A percentile compares a stretch with the other conserved stretches of the same genome.
These are phyloP conservation scores for Brachionus rotundiformis DNA, from an alignment of 1,140 invertebrate species.

Conservation along the genomic window DNA sequence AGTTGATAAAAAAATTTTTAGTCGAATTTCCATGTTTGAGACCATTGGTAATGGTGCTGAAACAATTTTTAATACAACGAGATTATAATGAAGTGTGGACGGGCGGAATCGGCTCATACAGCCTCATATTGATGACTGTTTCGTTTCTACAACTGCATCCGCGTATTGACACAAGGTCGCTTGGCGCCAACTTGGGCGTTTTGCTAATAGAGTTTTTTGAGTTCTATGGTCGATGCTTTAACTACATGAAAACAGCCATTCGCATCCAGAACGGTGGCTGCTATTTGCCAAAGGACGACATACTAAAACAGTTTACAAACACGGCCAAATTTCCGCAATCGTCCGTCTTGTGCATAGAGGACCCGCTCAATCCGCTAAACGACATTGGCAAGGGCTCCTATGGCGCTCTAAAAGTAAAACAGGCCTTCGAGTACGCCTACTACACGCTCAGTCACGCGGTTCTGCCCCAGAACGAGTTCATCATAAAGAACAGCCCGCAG, in stretches of 20 bases:
- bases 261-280: conserved; percentile 81
- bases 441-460: conserved; percentile 68
- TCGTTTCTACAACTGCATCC: conserved; percentile 86
- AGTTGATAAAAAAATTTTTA: conserved; percentile 79
- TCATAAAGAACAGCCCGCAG: conserved; percentile 69
- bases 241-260: conserved; percentile 89
- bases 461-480: conserved; percentile 62
- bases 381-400: conserved; percentile 94
- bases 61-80: conserved; percentile 92
- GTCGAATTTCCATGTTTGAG: conserved; percentile 77
- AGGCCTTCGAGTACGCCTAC: conserved; percentile 93
- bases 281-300: conserved; percentile 84
- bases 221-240: conserved; percentile 92
- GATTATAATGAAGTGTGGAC: conserved; percentile 98
- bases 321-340: conserved; percentile 69
- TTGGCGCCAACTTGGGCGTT: conserved; percentile 80
- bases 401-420: conserved; percentile 81
- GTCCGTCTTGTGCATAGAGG: conserved; percentile 91
- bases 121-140: conserved; percentile 95
- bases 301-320: conserved; percentile 38
- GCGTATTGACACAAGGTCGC: conserved; percentile 65
- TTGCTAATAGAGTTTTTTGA: conserved; percentile 96
- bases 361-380: conserved; percentile 85
- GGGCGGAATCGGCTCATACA: conserved; percentile 96
- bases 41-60: conserved; percentile 91